Base-by-base conservation (phyloP, 2,888 invertebrate genomes). In the Griposia aprilina region DNA sequence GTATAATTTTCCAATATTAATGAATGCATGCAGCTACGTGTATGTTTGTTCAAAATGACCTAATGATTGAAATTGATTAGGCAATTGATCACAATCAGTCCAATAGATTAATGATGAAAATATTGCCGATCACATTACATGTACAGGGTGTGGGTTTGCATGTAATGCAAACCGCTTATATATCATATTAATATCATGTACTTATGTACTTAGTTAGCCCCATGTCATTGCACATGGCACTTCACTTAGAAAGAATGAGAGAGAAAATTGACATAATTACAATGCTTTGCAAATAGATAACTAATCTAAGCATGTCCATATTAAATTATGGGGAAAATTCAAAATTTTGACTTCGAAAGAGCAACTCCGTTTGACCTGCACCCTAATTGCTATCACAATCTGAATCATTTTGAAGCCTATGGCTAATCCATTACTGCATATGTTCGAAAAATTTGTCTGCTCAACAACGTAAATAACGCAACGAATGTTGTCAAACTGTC, bases 101-200 rank as follows among this genome's bases (percentile, higher is more conserved):
- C 65, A 70, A 82, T 73, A 71, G 80, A 85, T 85, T 81, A 78
- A 87, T 85, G 78, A 75, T 65, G 78, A 78, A 87, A 80, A 82
- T 82, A 80, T 79, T 45, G 60, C 30, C 75, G 65, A 75, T 74
- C 60, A 63, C 62, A 72, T 65, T 66, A 69, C 66, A 36, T 52
- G 20, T 52, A 69, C 68, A 76, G 71, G 60, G 5, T 72, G 78
- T 57, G 65, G n/a, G 15, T 36, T 62, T 62, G 55, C 66, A 50
- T 62, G 2, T 10, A 59, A 77, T n/a, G 57, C 15, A 48, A 82
- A 69, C 55, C 36, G 45, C 71, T 57, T 50, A 50, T 78, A 41
- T 69, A 23, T 55, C 26, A 52, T 52, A 52, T 23, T 7, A n/a
- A 52, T 52, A 52, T 23, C 11, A n/a, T 41, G 11, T 7, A 30